phyloP scores from a whole-genome alignment of 2,113 vertebrate species.

The Sisor rabdophorus region DNA sequence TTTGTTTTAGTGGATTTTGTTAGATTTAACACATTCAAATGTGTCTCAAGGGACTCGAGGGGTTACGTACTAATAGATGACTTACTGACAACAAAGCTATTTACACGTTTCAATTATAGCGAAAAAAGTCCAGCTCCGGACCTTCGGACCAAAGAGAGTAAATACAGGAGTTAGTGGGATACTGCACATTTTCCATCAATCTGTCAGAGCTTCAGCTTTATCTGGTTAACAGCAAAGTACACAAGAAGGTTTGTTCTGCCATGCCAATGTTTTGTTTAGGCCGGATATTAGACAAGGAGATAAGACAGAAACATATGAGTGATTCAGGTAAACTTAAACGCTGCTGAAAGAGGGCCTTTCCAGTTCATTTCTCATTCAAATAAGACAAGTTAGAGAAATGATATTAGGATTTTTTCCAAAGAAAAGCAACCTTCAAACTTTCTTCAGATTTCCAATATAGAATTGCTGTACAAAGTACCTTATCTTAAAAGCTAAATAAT shows the following conservation, averaged over 20 bases:
- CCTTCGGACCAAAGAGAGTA: constrained; percentile 2
- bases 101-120: constrained; percentile 40
- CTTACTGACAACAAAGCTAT: constrained; percentile 34
- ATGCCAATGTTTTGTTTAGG: constrained; percentile 34
- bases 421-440: background rate
- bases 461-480: background rate
- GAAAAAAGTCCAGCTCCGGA: background rate
- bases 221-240: constrained; percentile 40
- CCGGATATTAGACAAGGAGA: constrained; percentile 49
- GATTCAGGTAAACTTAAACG: constrained; percentile 18
- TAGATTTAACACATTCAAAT: background rate
- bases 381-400: constrained; percentile 1
- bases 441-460: background rate
- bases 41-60: background rate
- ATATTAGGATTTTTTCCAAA: background rate
- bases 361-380: background rate
- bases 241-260: constrained; percentile 24
- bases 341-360: constrained; percentile 29
- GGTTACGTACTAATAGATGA: constrained; percentile 22
- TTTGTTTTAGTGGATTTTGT: background rate
- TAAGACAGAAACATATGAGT: constrained; percentile 28
- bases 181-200: constrained; percentile 45
- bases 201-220: constrained; percentile 37
- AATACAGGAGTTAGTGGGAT: constrained; percentile 16
- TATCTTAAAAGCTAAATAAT: background rate